Percentiles rank a stretch among this genome's conserved stretches.
Evolutionary conservation across 1,140 invertebrate species (phyloP).

Genomic region (Sycophila sp.): DNA sequence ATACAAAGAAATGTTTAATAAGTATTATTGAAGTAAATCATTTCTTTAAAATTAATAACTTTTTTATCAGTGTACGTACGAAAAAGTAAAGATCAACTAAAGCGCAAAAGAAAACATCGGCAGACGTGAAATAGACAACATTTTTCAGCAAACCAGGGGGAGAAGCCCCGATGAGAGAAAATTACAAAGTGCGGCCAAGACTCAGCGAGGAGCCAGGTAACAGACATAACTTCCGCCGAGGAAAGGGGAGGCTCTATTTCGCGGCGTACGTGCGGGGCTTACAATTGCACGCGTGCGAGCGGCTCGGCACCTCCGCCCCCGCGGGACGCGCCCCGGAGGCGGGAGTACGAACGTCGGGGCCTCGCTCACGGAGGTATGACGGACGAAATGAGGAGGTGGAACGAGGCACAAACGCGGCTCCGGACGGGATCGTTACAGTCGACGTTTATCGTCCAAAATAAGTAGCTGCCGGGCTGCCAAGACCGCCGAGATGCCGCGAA

Average conservation of each 20-base stretch:
- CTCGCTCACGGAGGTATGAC: conserved; percentile 1
- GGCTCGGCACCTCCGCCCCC: too few relatives aligned
- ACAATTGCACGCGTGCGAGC: neutral
- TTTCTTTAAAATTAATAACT: too few relatives aligned
- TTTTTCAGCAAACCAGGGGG: too few relatives aligned
- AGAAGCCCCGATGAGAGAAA: too few relatives aligned
- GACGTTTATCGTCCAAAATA: conserved; percentile 23
- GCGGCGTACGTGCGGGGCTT: conserved; percentile 17
- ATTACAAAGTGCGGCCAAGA: neutral
- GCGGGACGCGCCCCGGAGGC: neutral
- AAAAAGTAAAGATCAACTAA: too few relatives aligned
- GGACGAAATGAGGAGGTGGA: conserved; percentile 27
- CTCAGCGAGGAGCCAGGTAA: too few relatives aligned
- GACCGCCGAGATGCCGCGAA: neutral
- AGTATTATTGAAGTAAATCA: too few relatives aligned
- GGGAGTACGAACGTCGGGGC: neutral
- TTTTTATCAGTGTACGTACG: too few relatives aligned
- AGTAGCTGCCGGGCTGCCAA: neutral
- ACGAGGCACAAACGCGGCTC: conserved; percentile 23
- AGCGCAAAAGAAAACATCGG: neutral
- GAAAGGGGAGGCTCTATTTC: conserved; percentile 22
- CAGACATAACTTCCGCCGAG: conserved; percentile 28
- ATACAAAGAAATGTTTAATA: too few relatives aligned
- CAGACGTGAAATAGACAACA: too few relatives aligned
- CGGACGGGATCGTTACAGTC: conserved; percentile 8